Conservation (phyloP, 2,113 vertebrate species). For the Serranochromis macrocephalus region DNA sequence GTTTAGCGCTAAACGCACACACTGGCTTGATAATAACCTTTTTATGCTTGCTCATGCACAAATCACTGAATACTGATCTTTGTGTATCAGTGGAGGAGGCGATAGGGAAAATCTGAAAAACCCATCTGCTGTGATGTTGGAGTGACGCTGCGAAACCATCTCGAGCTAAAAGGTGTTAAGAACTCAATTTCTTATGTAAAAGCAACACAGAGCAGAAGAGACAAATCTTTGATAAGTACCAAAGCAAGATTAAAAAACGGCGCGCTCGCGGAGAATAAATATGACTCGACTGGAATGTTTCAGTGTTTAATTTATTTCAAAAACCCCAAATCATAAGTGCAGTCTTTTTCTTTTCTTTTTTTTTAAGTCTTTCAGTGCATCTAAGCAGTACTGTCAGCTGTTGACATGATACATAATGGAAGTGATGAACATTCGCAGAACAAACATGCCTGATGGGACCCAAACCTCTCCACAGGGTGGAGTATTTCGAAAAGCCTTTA, state of each 20-base stretch:
- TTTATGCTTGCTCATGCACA: constrained; percentile 3
- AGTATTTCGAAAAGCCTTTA: constrained; percentile 4
- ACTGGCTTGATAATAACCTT: neutral
- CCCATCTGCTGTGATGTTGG: constrained; percentile 33
- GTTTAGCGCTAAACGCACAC: neutral
- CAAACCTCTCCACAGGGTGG: neutral
- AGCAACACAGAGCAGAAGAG: neutral
- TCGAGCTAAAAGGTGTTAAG: constrained; percentile 41
- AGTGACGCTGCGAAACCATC: constrained; percentile 25
- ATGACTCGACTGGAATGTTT: neutral
- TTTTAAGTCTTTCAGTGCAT: neutral
- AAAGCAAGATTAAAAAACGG: neutral
- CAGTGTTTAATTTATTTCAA: neutral
- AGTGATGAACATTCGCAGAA: constrained; percentile 12
- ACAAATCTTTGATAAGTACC: neutral
- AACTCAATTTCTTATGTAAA: constrained; percentile 13
- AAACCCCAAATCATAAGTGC: neutral
- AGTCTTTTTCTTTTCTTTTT: neutral
- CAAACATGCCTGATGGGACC: constrained; percentile 31
- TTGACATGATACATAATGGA: constrained; percentile 12
- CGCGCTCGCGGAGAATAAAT: neutral
- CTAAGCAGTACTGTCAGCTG: neutral
- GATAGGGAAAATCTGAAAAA: constrained; percentile 12
- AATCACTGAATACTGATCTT: constrained; percentile 20
- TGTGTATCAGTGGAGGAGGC: neutral